These are phyloP conservation scores for Paramormyrops kingsleyae DNA, from an alignment of 2,113 vertebrate species.

Conservation along the genomic window DNA sequence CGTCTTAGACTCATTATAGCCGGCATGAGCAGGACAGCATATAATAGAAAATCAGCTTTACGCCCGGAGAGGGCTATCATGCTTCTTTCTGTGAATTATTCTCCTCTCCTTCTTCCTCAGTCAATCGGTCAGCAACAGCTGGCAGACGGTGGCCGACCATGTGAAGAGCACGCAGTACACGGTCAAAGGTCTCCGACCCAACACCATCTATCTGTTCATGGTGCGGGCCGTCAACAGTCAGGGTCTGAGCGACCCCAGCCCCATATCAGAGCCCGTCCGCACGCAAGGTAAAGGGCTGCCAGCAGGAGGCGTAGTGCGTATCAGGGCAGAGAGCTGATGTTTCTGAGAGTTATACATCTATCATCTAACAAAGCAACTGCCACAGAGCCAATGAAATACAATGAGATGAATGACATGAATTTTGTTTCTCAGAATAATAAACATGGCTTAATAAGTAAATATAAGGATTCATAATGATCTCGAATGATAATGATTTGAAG, in stretches of 20 bases:
- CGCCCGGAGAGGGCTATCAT: too few species aligned
- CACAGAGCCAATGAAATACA: not conserved
- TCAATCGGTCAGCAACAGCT: constrained; percentile 97
- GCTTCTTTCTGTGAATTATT: not conserved
- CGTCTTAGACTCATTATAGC: not conserved
- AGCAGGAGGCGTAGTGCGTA: not conserved
- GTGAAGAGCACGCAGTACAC: constrained; percentile 84
- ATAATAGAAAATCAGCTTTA: too few species aligned
- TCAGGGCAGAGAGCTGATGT: not conserved
- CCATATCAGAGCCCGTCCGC: constrained; percentile 91
- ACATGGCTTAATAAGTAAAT: not conserved
- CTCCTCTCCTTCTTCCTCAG: constrained; percentile 49
- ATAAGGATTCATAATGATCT: not conserved
- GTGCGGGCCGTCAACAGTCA: constrained; percentile 88
- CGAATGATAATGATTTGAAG: not conserved
- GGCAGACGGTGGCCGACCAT: constrained; percentile 95
- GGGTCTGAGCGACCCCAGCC: constrained; percentile 94
- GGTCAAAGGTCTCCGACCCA: constrained; percentile 83
- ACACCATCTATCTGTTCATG: constrained; percentile 98
- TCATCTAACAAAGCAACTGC: not conserved
- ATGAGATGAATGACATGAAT: not conserved
- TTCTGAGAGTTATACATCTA: not conserved
- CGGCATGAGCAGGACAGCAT: not conserved
- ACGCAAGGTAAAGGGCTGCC: constrained; percentile 78
- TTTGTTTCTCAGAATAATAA: not conserved